A percentile compares a stretch with the other conserved stretches of the same genome.
phyloP scores from a whole-genome alignment of 2,797 vertebrate genomes.

The Premnoplex brunnescens region DNA sequence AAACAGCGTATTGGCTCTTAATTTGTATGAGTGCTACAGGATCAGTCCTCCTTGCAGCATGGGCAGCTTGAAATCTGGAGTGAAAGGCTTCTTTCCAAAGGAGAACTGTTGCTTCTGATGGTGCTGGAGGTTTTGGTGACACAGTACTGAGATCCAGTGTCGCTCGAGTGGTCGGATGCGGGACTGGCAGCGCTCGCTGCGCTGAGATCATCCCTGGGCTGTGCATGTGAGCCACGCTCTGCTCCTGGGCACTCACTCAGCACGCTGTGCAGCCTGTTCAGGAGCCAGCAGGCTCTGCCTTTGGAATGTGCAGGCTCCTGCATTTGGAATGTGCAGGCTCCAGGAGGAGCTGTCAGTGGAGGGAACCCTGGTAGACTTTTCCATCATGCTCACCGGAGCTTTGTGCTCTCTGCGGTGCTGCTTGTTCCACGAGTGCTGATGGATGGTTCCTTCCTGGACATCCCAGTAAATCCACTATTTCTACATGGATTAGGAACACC shows the following conservation, averaged over 20 bases:
- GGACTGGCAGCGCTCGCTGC: background rate
- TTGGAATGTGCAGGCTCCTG: background rate
- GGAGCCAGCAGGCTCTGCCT: background rate
- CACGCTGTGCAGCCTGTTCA: rapidly evolving
- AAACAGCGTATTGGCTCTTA: background rate
- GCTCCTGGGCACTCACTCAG: background rate
- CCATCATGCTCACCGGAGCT: background rate
- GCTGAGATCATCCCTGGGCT: background rate
- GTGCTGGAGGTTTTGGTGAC: background rate
- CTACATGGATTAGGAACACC: background rate
- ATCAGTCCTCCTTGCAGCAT: background rate
- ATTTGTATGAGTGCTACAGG: background rate
- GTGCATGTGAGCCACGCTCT: background rate
- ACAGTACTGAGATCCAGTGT: background rate
- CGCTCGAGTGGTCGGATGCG: background rate
- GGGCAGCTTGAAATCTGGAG: background rate
- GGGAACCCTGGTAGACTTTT: background rate
- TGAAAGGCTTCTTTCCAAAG: background rate
- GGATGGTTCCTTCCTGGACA: background rate
- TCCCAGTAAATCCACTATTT: background rate
- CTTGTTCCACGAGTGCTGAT: background rate
- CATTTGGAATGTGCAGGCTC: background rate
- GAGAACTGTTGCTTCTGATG: background rate
- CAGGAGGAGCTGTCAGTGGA: background rate
- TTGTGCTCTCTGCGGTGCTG: background rate